Evolutionary conservation across 2,797 vertebrate genomes (phyloP), one percentile per base, ranked within the genome.

Genomic region (Tiaroga cobitis): DNA sequence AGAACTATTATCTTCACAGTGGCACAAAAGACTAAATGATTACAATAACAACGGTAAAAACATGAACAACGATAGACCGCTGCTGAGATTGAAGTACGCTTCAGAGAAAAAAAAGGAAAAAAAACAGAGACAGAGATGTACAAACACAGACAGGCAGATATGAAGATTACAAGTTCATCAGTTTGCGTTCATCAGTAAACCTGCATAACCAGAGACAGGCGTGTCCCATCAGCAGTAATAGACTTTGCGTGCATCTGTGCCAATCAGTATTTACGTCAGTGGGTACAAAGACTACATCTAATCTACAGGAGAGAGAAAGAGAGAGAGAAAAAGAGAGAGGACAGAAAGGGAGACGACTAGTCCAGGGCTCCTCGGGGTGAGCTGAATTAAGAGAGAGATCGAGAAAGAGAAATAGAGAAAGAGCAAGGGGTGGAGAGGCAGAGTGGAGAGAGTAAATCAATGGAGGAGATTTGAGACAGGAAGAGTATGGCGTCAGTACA

Each of bases 381-480:
- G 73, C 80, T 76, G 83, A 82, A 81, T 63, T 82, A 65, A 80
- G 51, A 51, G 63, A 77, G 61, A 85, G 73, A 86, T 65, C 19
- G 79, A 77, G 54, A 80, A 67, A 83, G 73, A 89, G 49, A 88
- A 26, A 41, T 85, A 49, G 49, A 75, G 76, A 86, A 65, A 65
- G 75, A 88, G 80, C 61, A 39, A 77, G 70, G 83, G 80, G 87
- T 81, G 84, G 87, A 87, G 85, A 87, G 90, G 72, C 72, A 54
- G 77, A 84, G 84, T 80, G 77, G 83, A 80, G 89, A 85, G 91
- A 85, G 82, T 89, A 92, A 89, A 90, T 92, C 90, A 92, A 89
- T 93, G 95, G 93, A 93, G 74, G 91, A 94, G 93, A 95, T 94
- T 94, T 95, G 94, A 95, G 96, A 96, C 95, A 96, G 96, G 96